Evolutionary conservation across 2,113 vertebrate genomes (phyloP), one percentile per base, ranked within the genome.

Genomic region (Dicentrarchus labrax): DNA sequence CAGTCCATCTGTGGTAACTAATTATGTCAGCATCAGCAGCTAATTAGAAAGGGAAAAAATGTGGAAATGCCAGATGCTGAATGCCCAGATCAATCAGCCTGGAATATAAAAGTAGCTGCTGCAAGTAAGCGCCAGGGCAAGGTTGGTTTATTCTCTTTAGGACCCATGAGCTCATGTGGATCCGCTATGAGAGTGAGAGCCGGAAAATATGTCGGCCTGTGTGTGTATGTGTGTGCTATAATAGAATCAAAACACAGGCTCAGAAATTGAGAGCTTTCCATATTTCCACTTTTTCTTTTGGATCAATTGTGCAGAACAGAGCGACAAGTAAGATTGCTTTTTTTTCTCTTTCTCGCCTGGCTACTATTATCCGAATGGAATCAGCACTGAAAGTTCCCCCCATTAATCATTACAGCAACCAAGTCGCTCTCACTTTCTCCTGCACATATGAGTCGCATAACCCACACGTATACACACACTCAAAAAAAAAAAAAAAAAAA

Each of bases 351-450:
- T 24, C 13, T 41, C 10, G 17, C 76, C 77, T 76, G 81, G 61
- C 72, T 56, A 80, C 82, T 71, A 73, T 91, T 86, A 77, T 84
- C 86, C 71, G 51, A 84, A 79, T 50, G 53, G 86, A 91, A 87
- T 83, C 82, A 77, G 67, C 60, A 76, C 69, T 67, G 57, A 75
- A 90, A 77, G 73, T 79, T 81, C 78, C 72, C 72, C 76, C 89
- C 94, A 94, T 94, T 91, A 91, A 94, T 95, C 93, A 93, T 80
- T 45, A 70, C 77, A 73, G 69, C 80, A 71, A 77, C 71, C 78
- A 68, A 86, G 86, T 85, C 69, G 0, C 48, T 80, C 73, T 83
- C 57, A 36, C 57, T 74, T 76, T 76, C 73, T 68, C 13, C 56
- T 50, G 41, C 71, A 50, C 86, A 12, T 68, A 47, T 13, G 47